A percentile compares a stretch with the other conserved stretches of the same genome.
phyloP scores from a whole-genome alignment of 2,888 invertebrate genomes.

The Minunthozetes semirufus region DNA sequence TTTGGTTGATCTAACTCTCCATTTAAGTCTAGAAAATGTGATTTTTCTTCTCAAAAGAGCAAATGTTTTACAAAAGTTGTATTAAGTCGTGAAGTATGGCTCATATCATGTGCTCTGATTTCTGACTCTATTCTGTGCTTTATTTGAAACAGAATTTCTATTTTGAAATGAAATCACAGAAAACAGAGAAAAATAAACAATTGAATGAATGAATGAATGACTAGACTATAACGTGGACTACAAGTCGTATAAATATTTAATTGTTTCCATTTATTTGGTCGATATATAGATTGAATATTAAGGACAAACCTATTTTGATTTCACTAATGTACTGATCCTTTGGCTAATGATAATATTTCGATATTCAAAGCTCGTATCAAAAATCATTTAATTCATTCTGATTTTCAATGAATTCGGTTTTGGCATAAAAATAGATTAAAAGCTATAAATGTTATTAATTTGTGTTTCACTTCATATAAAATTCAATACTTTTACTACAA shows the following conservation, averaged over 20 bases:
- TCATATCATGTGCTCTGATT: neutral
- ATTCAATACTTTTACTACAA: neutral
- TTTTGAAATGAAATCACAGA: neutral
- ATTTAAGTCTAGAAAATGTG: constrained; percentile 6
- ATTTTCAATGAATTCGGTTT: neutral
- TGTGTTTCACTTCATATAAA: neutral
- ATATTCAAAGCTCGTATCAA: neutral
- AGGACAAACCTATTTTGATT: neutral
- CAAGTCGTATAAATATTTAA: neutral
- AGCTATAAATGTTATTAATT: neutral
- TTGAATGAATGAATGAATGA: too few species aligned
- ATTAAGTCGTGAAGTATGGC: neutral
- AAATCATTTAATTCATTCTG: constrained; percentile 7
- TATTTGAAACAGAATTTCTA: neutral
- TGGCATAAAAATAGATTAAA: neutral
- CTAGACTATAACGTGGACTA: too few species aligned
- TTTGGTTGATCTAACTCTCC: constrained; percentile 18
- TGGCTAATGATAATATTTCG: neutral
- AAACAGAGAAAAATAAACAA: neutral
- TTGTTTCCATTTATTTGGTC: neutral
- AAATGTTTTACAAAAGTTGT: constrained; percentile 7
- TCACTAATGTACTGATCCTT: neutral
- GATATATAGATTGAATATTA: neutral
- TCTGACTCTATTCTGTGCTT: neutral
- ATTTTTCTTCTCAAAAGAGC: neutral